A percentile compares a stretch with the other conserved stretches of the same genome.
These are phyloP conservation scores for Hypena proboscidalis DNA, from an alignment of 2,888 invertebrate species.

Conservation along the genomic window DNA sequence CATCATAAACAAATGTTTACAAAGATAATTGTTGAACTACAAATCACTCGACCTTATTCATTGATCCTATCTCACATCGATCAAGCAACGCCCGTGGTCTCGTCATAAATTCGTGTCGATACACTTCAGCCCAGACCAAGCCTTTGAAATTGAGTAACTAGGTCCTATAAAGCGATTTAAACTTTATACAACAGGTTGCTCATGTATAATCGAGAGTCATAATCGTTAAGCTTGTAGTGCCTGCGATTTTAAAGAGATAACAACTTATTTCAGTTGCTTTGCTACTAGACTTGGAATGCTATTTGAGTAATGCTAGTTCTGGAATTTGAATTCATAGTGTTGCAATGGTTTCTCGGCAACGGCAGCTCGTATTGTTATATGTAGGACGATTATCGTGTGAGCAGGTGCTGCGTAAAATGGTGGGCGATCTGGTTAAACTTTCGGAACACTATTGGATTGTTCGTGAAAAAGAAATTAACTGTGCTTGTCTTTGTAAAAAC, in stretches of 20 bases:
- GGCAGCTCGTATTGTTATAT: too few species aligned
- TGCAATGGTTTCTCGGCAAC: too few species aligned
- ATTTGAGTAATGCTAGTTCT: constrained; percentile 27
- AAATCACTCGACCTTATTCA: too few species aligned
- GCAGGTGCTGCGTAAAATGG: too few species aligned
- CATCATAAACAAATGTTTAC: too few species aligned
- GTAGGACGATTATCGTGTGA: too few species aligned
- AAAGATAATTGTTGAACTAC: too few species aligned
- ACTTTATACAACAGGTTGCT: constrained; percentile 34
- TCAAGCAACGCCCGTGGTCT: constrained; percentile 4
- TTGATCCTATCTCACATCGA: neutral
- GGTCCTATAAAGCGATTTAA: constrained; percentile 28
- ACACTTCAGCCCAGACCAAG: constrained; percentile 16
- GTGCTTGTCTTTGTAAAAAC: too few species aligned
- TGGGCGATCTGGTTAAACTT: too few species aligned
- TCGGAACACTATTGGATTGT: too few species aligned
- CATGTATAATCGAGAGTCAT: constrained; percentile 46
- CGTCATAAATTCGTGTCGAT: constrained; percentile 32
- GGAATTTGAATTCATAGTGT: constrained; percentile 32
- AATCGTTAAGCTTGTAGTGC: constrained; percentile 50
- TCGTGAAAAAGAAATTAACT: too few species aligned
- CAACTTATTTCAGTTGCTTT: constrained; percentile 44
- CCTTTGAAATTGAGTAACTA: constrained; percentile 30
- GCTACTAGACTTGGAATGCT: constrained; percentile 29
- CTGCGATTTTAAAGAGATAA: constrained; percentile 43